Percentiles rank a stretch among this genome's conserved stretches.
Conservation (phyloP, 2,113 vertebrate genomes). For the Scolopax mira region DNA sequence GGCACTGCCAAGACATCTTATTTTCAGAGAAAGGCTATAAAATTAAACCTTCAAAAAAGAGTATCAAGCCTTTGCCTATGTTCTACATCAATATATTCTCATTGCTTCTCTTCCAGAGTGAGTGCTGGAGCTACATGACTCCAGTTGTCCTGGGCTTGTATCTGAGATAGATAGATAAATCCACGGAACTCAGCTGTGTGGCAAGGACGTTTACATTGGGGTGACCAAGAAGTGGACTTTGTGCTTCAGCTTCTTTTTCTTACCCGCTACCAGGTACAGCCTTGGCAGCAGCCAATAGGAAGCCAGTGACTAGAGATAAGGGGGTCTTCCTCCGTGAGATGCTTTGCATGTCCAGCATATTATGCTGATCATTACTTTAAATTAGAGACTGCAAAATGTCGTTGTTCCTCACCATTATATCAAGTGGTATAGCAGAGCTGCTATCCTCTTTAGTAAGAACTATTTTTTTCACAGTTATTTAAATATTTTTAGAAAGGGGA, state of each 20-base stretch:
- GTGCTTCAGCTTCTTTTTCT: not conserved
- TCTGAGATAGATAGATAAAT: not conserved
- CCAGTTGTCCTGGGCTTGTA: not conserved
- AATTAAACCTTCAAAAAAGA: not conserved
- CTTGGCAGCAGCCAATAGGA: not conserved
- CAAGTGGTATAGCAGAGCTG: not conserved
- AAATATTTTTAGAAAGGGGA: not conserved
- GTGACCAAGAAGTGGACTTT: not conserved
- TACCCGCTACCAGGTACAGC: accelerated
- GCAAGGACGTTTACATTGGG: not conserved
- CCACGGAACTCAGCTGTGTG: not conserved
- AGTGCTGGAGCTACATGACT: not conserved
- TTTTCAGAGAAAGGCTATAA: not conserved
- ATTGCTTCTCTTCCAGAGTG: not conserved
- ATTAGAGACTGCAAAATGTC: not conserved
- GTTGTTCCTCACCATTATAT: not conserved
- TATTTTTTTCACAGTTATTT: not conserved
- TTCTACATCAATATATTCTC: not conserved
- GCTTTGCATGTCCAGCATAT: not conserved
- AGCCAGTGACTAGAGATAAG: not conserved
- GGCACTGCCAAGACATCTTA: not conserved
- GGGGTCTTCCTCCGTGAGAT: not conserved
- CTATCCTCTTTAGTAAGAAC: not conserved
- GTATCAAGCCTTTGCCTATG: not conserved
- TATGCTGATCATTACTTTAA: not conserved